Evolutionary conservation across 92 coral and sea anemone genomes (phyloP), one percentile per base, ranked within the genome.

Genomic region (Palythoa heliodiscus): DNA sequence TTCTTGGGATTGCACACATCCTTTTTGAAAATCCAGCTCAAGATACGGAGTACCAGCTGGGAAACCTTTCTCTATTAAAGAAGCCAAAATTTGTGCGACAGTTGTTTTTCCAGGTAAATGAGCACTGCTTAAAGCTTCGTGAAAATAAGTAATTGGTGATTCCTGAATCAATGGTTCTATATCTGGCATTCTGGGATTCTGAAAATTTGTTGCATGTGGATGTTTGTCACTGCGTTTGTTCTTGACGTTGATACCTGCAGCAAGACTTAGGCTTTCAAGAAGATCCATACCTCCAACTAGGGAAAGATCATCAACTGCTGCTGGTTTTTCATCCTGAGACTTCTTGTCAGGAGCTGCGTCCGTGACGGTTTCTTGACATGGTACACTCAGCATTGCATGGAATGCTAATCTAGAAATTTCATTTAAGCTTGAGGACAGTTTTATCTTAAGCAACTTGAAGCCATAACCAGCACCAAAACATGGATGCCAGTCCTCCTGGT

Each of bases 401-500:
- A 91, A 79, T 20, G 92, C 89, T 82, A 75, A 82, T 48, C 70
- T 87, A 52, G 89, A 83, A n/a, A 96, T 84, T 22, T 90, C 95
- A 29, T 86, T 79, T 29, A 96, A 73, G 43, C 86, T 92, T 23
- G 94, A 87, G 3, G 98, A 90, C 39, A 92, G 81, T 52, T 92
- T 90, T 14, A 93, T 96, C 52, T 87, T 78, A 40, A 93, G 52
- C 47, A 96, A 63, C 76, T 82, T 54, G 70, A 95, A 93, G 64
- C 92, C 78, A 80, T 91, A 91, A 23, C 98, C 98, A 52, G 99
- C 98, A n/a, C 99, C 99, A 70, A 91, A 93, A 73, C 98, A 86
- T 35, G 99, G 99, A 70, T 93, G 99, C 99, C 99, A 96, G 35
- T 90, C 97, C 17, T 89, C 89, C 52, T 86, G 85, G 77, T 96